Base-by-base conservation (phyloP, 2,888 invertebrate species). In the Oscheius myriophilus region DNA sequence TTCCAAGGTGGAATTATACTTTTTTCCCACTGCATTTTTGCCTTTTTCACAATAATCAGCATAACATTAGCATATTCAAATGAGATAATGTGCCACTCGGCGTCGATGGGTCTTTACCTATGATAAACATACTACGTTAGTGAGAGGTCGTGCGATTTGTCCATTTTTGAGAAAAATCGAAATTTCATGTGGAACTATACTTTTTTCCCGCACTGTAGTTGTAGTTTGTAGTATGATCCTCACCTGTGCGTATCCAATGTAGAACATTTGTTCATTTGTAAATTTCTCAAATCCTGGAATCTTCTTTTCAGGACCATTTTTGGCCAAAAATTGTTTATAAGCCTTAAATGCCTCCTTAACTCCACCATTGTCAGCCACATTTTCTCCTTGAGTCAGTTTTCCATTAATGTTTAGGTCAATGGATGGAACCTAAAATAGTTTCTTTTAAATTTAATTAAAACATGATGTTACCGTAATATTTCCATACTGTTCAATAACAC, bases 401-500 rank as follows among this genome's bases (percentile, higher is more conserved):
- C 87, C 87, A 64, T 87, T 87, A 67, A 87, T 71, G 11, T 63
- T 67, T 18, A 70, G 61, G 45, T 70, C 75, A 25, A 73, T 75
- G 23, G 64, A 73, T 2, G 53, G 67, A 12, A 75, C 70, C 59
- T 70, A 9, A 14, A 70, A 87, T 68, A 43, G 3, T 59, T 46
- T 45, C 7, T 3, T 23, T 46, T 26, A n/a, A 9, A 9, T 18
- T 18, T 12, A 21, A n/a, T n/a, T n/a, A n/a, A n/a, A n/a, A n/a
- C n/a, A n/a, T n/a, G n/a, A n/a, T n/a, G 46, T 33, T 33, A 61
- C 61, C 16, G 61, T 61, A 9, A 61, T 69, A 16, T 68, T 71
- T 4, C 71, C 72, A 87, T 98, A 98, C 87, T 98, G 97, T 45
- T 93, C 91, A 11, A 92, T 91, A 74, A 95, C 91, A 86, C 98